phyloP scores from a whole-genome alignment of 2,797 vertebrate species.

The Ataeniobius toweri region DNA sequence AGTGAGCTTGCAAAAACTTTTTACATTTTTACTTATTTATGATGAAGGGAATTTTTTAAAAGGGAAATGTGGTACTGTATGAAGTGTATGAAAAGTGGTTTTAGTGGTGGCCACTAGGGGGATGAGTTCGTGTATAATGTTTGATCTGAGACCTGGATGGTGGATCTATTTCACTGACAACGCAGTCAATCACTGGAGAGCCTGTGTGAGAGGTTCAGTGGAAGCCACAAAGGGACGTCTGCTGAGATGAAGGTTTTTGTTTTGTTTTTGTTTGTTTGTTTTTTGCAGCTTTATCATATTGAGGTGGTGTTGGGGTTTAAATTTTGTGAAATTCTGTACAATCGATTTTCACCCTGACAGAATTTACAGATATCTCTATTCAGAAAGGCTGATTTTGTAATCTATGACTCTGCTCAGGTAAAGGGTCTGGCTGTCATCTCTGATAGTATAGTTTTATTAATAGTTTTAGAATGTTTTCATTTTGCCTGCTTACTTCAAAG shows the following conservation, averaged over 20 bases:
- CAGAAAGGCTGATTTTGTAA: not conserved
- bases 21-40: not conserved
- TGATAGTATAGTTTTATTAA: not conserved
- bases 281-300: not conserved
- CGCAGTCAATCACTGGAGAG: not conserved
- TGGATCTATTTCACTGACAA: constrained; percentile 18
- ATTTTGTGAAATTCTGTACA: not conserved
- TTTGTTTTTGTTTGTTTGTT: not conserved
- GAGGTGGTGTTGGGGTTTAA: no score
- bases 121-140: constrained; percentile 37
- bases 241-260: not conserved
- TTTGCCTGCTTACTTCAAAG: not conserved
- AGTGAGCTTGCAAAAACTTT: not conserved
- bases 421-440: not conserved
- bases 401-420: no score
- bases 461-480: not conserved
- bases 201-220: not conserved
- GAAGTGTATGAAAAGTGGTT: constrained; percentile 23
- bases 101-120: constrained; percentile 67
- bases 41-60: not conserved
- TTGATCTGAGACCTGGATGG: constrained; percentile 11
- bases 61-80: not conserved
- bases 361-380: not conserved
- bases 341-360: not conserved
- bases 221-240: not conserved